A percentile compares a stretch with the other conserved stretches of the same genome.
phyloP scores from a whole-genome alignment of 2,888 invertebrate species.

The Eupithecia abbreviata region DNA sequence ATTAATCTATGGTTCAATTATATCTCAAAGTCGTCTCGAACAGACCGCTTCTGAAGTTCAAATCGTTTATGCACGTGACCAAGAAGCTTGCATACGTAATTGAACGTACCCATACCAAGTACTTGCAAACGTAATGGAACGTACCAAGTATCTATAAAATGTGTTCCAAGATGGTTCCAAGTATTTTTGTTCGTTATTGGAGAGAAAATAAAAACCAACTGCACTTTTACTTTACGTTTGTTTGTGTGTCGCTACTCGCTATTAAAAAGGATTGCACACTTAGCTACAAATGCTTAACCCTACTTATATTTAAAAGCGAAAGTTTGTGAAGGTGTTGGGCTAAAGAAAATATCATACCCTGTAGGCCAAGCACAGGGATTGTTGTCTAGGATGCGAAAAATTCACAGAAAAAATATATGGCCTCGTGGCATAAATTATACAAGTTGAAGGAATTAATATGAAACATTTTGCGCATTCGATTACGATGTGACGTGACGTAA shows the following conservation, averaged over 20 bases:
- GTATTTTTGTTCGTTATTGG: not conserved
- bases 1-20: slow-evolving; percentile 43
- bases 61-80: slow-evolving; percentile 14
- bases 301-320: not conserved
- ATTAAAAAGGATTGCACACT: not conserved
- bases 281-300: not conserved
- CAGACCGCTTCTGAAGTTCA: slow-evolving; percentile 21
- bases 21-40: slow-evolving; percentile 13
- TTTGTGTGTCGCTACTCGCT: not conserved
- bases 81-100: not conserved
- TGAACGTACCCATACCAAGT: not conserved
- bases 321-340: too few relatives aligned
- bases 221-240: not conserved
- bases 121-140: not conserved
- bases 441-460: too few relatives aligned
- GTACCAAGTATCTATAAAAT: not conserved
- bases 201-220: not conserved
- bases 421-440: too few relatives aligned
- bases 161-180: not conserved
- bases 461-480: too few relatives aligned
- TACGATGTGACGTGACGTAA: too few relatives aligned
- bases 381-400: not conserved
- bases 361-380: too few relatives aligned
- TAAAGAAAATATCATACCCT: too few relatives aligned
- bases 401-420: too few relatives aligned